phyloP scores from a whole-genome alignment of 2,113 vertebrate genomes.

The Deroptyus accipitrinus region DNA sequence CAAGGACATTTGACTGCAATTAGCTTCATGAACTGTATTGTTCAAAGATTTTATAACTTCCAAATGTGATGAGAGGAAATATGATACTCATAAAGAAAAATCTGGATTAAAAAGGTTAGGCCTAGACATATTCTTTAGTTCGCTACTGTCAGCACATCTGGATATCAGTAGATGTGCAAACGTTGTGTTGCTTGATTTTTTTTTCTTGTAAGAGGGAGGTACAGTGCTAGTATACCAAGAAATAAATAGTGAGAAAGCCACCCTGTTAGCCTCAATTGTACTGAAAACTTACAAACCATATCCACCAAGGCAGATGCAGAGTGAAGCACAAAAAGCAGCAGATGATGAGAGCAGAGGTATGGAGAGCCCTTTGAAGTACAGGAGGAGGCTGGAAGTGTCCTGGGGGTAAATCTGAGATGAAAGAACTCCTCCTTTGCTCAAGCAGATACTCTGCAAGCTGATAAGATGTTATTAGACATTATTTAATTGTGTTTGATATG shows the following conservation, averaged over 20 bases:
- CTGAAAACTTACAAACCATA: background rate
- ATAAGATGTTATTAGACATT: background rate
- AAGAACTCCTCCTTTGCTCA: background rate
- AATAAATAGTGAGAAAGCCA: background rate
- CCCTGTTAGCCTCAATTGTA: background rate
- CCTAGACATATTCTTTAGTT: background rate
- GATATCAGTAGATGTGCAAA: background rate
- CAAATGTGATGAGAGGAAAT: background rate
- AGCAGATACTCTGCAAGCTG: background rate
- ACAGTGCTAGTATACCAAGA: background rate
- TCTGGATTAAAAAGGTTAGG: background rate
- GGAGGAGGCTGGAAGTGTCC: background rate
- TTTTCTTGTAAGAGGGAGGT: background rate
- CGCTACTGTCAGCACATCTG: background rate
- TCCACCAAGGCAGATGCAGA: background rate
- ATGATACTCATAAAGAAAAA: background rate
- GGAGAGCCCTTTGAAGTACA: background rate
- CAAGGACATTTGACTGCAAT: background rate
- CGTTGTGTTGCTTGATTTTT: background rate
- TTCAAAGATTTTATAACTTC: background rate
- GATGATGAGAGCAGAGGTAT: background rate
- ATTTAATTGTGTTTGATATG: background rate
- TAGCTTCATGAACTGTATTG: background rate
- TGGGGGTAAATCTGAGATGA: background rate
- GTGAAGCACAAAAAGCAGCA: background rate